A percentile compares a stretch with the other conserved stretches of the same genome.
phyloP scores from a whole-genome alignment of 2,888 invertebrate genomes.

The Tachina fera region DNA sequence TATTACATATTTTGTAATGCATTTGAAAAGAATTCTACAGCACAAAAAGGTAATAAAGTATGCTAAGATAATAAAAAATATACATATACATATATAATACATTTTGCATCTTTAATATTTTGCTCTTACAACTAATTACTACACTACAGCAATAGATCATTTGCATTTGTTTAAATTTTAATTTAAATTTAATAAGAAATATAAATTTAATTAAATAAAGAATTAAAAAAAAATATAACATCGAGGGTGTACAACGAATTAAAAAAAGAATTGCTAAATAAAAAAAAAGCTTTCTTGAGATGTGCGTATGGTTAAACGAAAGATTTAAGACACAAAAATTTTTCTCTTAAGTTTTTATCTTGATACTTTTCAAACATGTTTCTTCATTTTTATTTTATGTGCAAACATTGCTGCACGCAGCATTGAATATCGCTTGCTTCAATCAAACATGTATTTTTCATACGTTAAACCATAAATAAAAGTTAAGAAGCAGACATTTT shows the following conservation, averaged over 20 bases:
- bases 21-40: conserved; percentile 39
- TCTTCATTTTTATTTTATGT: conserved; percentile 13
- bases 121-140: background rate
- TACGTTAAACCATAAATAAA: conserved; percentile 50
- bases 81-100: too few relatives aligned
- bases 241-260: too few relatives aligned
- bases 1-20: conserved; percentile 39
- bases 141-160: too few relatives aligned
- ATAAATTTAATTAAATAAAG: background rate
- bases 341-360: conserved; percentile 37
- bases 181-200: too few relatives aligned
- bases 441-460: conserved; percentile 63
- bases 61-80: conserved; percentile 19
- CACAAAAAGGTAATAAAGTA: conserved; percentile 31
- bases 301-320: conserved; percentile 72
- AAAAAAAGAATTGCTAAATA: background rate
- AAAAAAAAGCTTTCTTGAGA: background rate
- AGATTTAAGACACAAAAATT: conserved; percentile 76
- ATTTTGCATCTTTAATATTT: conserved; percentile 10
- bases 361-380: conserved; percentile 60
- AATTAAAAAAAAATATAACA: too few relatives aligned
- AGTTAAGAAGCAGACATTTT: conserved; percentile 16
- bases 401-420: conserved; percentile 61
- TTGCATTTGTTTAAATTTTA: too few relatives aligned
- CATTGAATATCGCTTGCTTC: conserved; percentile 46